These are phyloP conservation scores for Pandemis heparana DNA, from an alignment of 2,888 invertebrate species.

Conservation along the genomic window DNA sequence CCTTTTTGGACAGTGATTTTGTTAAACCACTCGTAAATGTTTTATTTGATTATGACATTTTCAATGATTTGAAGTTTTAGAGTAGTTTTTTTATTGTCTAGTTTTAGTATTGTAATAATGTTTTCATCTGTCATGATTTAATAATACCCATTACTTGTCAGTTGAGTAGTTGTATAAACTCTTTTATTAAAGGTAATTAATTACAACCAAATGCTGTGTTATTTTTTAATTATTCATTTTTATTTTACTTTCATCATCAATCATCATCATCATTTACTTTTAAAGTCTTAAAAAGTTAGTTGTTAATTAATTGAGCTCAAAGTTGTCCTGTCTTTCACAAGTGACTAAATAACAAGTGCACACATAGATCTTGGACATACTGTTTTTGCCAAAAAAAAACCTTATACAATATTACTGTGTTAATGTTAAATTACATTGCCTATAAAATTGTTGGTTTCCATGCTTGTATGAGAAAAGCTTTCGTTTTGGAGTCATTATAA, in stretches of 20 bases:
- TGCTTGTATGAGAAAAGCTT: too few species aligned
- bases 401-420: too few species aligned
- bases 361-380: too few species aligned
- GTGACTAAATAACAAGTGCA: too few species aligned
- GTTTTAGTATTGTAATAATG: constrained; percentile 37
- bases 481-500: too few species aligned
- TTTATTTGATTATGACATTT: constrained; percentile 36
- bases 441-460: too few species aligned
- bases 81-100: constrained; percentile 29
- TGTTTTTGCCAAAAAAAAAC: too few species aligned
- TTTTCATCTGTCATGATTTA: constrained; percentile 21
- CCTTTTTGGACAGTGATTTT: background rate
- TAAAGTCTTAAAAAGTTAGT: too few species aligned
- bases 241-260: background rate
- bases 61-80: constrained; percentile 35
- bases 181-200: constrained; percentile 26
- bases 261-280: too few species aligned
- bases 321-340: too few species aligned
- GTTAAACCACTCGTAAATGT: constrained; percentile 3
- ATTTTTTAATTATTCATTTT: background rate
- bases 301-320: too few species aligned
- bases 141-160: constrained; percentile 14
- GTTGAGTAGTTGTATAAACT: constrained; percentile 29
- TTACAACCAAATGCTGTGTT: background rate
- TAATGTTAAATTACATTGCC: too few species aligned